Percentiles rank a stretch among this genome's conserved stretches.
phyloP scores from a whole-genome alignment of 2,888 invertebrate genomes.

The Phengaris arion region DNA sequence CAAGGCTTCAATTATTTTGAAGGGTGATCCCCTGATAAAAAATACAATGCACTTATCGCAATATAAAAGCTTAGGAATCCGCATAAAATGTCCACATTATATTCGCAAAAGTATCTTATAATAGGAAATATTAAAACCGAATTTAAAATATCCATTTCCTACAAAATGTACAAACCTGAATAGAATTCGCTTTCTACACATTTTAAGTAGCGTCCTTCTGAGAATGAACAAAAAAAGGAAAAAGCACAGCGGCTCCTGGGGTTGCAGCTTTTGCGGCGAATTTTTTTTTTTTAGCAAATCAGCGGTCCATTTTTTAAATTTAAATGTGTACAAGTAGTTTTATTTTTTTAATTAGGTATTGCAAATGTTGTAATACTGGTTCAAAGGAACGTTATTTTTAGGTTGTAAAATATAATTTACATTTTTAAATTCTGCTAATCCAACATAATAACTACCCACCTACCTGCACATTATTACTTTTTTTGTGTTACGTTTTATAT shows the following conservation, averaged over 20 bases:
- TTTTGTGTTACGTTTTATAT: neutral
- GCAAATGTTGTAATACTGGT: too few species aligned
- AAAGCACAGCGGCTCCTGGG: constrained; percentile 50
- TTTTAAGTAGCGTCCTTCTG: constrained; percentile 65
- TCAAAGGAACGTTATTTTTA: too few species aligned
- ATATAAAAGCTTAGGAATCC: neutral
- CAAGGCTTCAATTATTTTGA: neutral
- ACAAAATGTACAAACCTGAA: constrained; percentile 7
- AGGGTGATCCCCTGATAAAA: too few species aligned
- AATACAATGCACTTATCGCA: neutral
- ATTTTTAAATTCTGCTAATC: neutral
- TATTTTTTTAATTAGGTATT: too few species aligned
- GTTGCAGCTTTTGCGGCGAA: constrained; percentile 34
- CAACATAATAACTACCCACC: neutral
- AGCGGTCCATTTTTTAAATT: neutral
- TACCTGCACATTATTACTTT: neutral
- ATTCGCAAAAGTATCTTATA: neutral
- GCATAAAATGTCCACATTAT: constrained; percentile 3
- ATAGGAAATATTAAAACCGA: constrained; percentile 10
- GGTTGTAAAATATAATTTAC: neutral
- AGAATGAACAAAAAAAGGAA: constrained; percentile 48
- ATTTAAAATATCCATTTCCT: constrained; percentile 16
- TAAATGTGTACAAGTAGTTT: too few species aligned
- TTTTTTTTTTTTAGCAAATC: constrained; percentile 18
- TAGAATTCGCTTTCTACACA: constrained; percentile 50